Base-by-base conservation (phyloP, 1,140 invertebrate species). In the Zaprionus nigranus region DNA sequence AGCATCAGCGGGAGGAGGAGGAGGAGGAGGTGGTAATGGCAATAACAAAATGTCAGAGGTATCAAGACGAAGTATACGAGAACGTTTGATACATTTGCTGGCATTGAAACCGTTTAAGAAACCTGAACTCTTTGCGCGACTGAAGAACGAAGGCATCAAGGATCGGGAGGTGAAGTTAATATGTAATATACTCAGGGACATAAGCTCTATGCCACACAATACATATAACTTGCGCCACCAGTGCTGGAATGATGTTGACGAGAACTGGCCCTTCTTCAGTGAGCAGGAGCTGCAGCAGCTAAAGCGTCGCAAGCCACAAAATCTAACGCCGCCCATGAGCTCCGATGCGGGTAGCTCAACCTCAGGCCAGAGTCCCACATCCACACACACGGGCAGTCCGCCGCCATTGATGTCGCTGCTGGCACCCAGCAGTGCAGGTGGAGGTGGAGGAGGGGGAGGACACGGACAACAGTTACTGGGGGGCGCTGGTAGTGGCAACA, bases 201-300 rank as follows among this genome's bases (percentile, higher is more conserved):
- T 99, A 68, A 96, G 97, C 64, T 94, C 93, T 51, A 94, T 97
- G 91, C 81, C 87, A 54, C 96, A 98, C 93, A 98, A 98, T 93
- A 96, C 95, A 76, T 99, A 97, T 93, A 95, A 97, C 86, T 94
- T 99, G 90, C 95, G 96, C 59, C 96, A 96, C 82, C 95, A 96
- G 84, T 94, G 97, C 73, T 99, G 97, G 97, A 97, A 97, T 92
- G 97, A 99, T 91, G 97, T 99, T 56, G 96, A 97, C 82, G 96
- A 97, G 86, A 97, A 99, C 91, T 99, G 98, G 98, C 96, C 97
- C 43, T 98, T 96, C 93, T 99, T 98, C 90, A 95, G 96, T 34
- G 97, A 98, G 72, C 96, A 97, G 83, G 98, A 99, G 90, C 95
- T 95, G 92, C 95, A 97, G 86, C 95, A 97, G 87, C 93, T 98